Evolutionary conservation across 2,113 vertebrate species (phyloP), one percentile per base, ranked within the genome.

Genomic region (Cricetomys ansorgei): DNA sequence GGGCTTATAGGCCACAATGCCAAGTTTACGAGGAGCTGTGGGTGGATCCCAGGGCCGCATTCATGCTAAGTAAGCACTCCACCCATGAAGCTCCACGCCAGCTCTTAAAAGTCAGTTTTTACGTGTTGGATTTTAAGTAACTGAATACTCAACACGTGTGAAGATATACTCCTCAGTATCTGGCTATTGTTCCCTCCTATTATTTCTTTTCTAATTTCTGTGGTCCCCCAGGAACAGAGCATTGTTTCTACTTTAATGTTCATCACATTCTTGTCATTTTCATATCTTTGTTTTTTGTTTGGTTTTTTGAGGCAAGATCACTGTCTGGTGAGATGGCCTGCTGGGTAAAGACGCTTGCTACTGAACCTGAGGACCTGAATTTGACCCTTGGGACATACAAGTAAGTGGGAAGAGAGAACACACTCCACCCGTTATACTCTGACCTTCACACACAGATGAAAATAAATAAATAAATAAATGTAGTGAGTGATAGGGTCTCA

Each of bases 211-310:
- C 23, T 43, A 57, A 29, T 12, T 70, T 69, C n/a, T 64, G 45
- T 62, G 43, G 50, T 69, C 23, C 73, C 34, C 73, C 34, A n/a
- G 13, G 40, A 89, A 70, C 7, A 45, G 48, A 40, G 7, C 40
- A 34, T 64, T 50, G 21, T 65, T 92, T 91, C 69, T 59, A 12
- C 81, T 88, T 95, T 86, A 73, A 89, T 89, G 50, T 79, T 88
- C 57, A 55, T 91, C 76, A 65, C 37, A 23, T 75, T 93, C 43
- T 84, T 50, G 34, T 96, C 80, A 81, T 45, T 86, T 86, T 50
- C 17, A 65, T 3, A 23, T 34, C 50, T 34, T 5, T 64, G 29
- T 27, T 5, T 21, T n/a, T 72, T 53, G 0, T 40, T 59, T 81
- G n/a, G n/a, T 73, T 53, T 53, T 55, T 64, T 9, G 81, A 62